Evolutionary conservation across 2,797 vertebrate genomes (phyloP), one percentile per base, ranked within the genome.

Genomic region (Hybognathus amarus): DNA sequence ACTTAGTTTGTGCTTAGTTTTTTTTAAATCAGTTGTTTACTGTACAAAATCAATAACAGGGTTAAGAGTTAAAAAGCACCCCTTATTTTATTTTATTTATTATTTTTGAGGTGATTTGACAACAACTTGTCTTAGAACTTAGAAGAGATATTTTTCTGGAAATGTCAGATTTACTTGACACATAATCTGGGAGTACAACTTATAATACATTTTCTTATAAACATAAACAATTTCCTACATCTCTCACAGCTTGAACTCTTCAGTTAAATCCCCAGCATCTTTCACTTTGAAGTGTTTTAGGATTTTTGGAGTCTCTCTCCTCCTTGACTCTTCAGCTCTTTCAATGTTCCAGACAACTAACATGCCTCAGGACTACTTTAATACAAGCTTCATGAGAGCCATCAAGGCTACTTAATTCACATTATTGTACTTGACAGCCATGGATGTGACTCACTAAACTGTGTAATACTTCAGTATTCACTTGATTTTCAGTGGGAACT

Each of bases 291-390:
- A 68, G 63, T 40, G 20, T 77, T 67, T 68, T 7, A 1, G 52
- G 24, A 22, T 79, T 61, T 38, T 64, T 38, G 42, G 42, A 38
- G 79, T 85, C 81, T 79, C 79, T 73, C 68, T 84, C 15, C 15
- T 70, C 20, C 27, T 61, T 18, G 4, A 22, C 52, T 74, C 36
- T 59, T 56, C 63, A 50, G 40, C 6, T 30, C 38, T 82, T 80
- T 79, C 67, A 80, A 18, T 85, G 38, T 78, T 59, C 38, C 54
- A 66, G 67, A 73, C 64, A 69, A 71, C 61, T 77, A 69, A 56
- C 69, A 67, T 85, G 71, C 73, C 42, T 30, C 42, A 33, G 59
- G 66, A 82, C 30, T 63, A 64, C 59, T 69, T 80, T 68, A 42
- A 36, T 33, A n/a, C 52, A 30, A 36, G 40, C 50, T 83, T 20